phyloP scores from a whole-genome alignment of 2,113 vertebrate species.

The Stomatorhinus ivindoensis region DNA sequence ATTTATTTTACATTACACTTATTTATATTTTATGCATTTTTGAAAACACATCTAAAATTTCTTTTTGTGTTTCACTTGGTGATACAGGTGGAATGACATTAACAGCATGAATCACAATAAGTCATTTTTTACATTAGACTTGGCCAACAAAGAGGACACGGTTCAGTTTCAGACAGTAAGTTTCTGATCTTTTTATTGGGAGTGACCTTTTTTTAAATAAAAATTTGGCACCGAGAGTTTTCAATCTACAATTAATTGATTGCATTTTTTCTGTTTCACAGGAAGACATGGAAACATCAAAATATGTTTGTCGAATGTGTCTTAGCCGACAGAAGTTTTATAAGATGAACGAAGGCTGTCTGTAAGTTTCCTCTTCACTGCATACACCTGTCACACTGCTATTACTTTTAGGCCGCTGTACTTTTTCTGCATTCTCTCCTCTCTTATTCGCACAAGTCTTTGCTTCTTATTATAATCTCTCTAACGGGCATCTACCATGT shows the following conservation, averaged over 20 bases:
- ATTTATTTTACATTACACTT: not conserved
- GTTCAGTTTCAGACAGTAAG: constrained; percentile 96
- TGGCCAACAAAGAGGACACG: constrained; percentile 89
- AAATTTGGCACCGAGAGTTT: not conserved
- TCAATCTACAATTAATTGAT: constrained; percentile 9
- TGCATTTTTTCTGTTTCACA: constrained; percentile 43
- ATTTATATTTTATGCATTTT: not conserved
- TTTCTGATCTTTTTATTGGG: constrained; percentile 27
- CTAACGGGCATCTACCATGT: not conserved
- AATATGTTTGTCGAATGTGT: constrained; percentile 95
- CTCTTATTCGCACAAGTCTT: not conserved
- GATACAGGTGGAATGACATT: constrained; percentile 88
- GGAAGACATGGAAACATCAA: constrained; percentile 99
- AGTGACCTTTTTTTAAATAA: not conserved
- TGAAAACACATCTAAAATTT: constrained; percentile 1
- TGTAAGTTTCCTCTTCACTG: constrained; percentile 73
- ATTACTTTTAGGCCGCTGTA: constrained; percentile 41
- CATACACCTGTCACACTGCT: constrained; percentile 22
- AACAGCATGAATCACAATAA: constrained; percentile 98
- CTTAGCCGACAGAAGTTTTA: constrained; percentile 95
- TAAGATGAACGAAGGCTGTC: constrained; percentile 85
- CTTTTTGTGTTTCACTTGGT: constrained; percentile 39
- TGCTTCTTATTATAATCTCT: not conserved
- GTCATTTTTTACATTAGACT: constrained; percentile 87
- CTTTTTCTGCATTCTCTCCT: not conserved